phyloP scores from a whole-genome alignment of 2,797 vertebrate genomes.

The Rallus crepitans region DNA sequence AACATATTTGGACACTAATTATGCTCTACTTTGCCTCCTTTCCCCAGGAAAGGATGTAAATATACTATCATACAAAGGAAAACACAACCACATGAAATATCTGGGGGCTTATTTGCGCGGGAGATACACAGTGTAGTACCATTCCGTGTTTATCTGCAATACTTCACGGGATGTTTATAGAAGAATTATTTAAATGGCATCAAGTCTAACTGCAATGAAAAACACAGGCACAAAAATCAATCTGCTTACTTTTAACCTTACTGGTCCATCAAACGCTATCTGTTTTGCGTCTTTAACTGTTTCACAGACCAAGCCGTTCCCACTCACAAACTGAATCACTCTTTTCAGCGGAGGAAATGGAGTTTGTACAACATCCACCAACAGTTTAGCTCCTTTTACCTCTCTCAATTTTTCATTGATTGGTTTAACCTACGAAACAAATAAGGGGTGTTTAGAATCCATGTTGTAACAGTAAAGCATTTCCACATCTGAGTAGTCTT shows the following conservation, averaged over 20 bases:
- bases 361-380: conserved; percentile 91
- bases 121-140: neutral
- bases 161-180: neutral
- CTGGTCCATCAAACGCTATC: conserved; percentile 86
- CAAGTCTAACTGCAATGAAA: neutral
- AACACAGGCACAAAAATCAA: neutral
- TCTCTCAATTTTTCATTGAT: conserved; percentile 91
- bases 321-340: conserved; percentile 93
- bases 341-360: conserved; percentile 82
- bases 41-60: neutral
- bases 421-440: conserved; percentile 83
- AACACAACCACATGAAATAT: neutral
- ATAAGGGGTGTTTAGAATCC: neutral
- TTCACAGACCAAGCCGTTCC: conserved; percentile 91
- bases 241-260: conserved; percentile 86
- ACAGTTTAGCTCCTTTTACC: conserved; percentile 88
- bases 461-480: neutral
- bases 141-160: neutral
- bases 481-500: neutral
- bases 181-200: neutral
- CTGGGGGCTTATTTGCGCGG: neutral
- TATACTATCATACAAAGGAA: neutral
- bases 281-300: conserved; percentile 88
- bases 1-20: fast-evolving
- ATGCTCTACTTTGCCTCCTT: neutral